Conservation (phyloP, 2,888 invertebrate genomes). For the Ligdia adustata region DNA sequence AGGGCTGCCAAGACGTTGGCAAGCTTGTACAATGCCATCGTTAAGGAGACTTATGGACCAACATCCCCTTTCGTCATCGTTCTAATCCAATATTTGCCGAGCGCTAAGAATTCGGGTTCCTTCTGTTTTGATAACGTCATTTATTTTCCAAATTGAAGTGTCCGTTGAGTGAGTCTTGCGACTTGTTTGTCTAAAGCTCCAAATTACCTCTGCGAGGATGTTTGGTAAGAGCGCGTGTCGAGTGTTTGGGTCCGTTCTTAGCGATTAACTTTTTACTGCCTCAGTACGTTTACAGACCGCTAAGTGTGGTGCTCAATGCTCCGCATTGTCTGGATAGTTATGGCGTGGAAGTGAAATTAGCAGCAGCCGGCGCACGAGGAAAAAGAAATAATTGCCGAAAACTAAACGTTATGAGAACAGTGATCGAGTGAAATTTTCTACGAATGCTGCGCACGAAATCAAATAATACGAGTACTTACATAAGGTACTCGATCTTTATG, state of each 20-base stretch:
- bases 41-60: slow-evolving; percentile 3
- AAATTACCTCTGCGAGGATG: slow-evolving; percentile 54
- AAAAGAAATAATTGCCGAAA: slow-evolving; percentile 22
- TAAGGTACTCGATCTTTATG: slow-evolving; percentile 19
- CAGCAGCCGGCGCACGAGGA: slow-evolving; percentile 17
- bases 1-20: slow-evolving; percentile 3
- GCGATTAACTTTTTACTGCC: slow-evolving; percentile 57
- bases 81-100: slow-evolving; percentile 25
- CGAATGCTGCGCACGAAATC: slow-evolving; percentile 20
- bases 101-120: slow-evolving; percentile 23
- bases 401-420: slow-evolving; percentile 22
- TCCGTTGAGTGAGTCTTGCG: slow-evolving; percentile 50
- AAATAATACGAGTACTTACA: too few species aligned
- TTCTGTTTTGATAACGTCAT: slow-evolving; percentile 60
- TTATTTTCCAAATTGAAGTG: slow-evolving; percentile 59
- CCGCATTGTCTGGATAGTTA: slow-evolving; percentile 1
- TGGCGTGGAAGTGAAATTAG: slow-evolving; percentile 7
- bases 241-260: slow-evolving; percentile 56
- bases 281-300: slow-evolving; percentile 37
- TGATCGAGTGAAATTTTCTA: slow-evolving; percentile 20
- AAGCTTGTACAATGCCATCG: slow-evolving; percentile 1
- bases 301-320: neutral
- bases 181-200: slow-evolving; percentile 47
- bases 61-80: neutral
- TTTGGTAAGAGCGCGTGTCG: slow-evolving; percentile 60